These are phyloP conservation scores for Rhagonycha fulva DNA, from an alignment of 2,888 invertebrate species.

Conservation along the genomic window DNA sequence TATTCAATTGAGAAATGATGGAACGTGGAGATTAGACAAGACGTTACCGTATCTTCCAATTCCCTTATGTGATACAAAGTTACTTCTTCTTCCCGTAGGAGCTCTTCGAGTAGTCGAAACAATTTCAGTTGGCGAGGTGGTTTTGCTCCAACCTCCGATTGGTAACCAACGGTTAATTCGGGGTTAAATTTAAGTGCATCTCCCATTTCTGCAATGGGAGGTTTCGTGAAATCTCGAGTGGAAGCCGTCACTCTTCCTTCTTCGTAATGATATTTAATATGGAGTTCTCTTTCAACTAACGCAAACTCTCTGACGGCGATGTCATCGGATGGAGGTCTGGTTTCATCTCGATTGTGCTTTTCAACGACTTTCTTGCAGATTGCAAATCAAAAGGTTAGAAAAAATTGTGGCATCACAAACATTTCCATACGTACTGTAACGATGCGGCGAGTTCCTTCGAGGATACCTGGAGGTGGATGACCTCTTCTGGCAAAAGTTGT, in stretches of 20 bases:
- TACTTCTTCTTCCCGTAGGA: slow-evolving; percentile 65
- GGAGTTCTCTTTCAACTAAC: slow-evolving; percentile 63
- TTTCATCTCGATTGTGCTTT: slow-evolving; percentile 63
- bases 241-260: slow-evolving; percentile 65
- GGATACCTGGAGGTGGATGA: slow-evolving; percentile 42
- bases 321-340: slow-evolving; percentile 63
- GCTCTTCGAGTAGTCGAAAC: slow-evolving; percentile 65
- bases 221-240: slow-evolving; percentile 69
- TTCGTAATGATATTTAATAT: slow-evolving; percentile 67
- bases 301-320: slow-evolving; percentile 69
- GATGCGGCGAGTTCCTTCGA: slow-evolving; percentile 46
- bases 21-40: background rate
- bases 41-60: slow-evolving; percentile 52
- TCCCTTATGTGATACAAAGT: slow-evolving; percentile 61
- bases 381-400: background rate
- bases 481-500: slow-evolving; percentile 50
- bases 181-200: slow-evolving; percentile 68
- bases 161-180: slow-evolving; percentile 67
- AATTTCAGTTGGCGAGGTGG: slow-evolving; percentile 66
- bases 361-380: slow-evolving; percentile 62
- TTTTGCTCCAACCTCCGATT: slow-evolving; percentile 66
- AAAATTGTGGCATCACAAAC: background rate
- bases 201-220: slow-evolving; percentile 71
- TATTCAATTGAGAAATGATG: background rate
- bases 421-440: slow-evolving; percentile 43